Conservation (phyloP, 1,140 invertebrate species). For the Agrilus planipennis region DNA sequence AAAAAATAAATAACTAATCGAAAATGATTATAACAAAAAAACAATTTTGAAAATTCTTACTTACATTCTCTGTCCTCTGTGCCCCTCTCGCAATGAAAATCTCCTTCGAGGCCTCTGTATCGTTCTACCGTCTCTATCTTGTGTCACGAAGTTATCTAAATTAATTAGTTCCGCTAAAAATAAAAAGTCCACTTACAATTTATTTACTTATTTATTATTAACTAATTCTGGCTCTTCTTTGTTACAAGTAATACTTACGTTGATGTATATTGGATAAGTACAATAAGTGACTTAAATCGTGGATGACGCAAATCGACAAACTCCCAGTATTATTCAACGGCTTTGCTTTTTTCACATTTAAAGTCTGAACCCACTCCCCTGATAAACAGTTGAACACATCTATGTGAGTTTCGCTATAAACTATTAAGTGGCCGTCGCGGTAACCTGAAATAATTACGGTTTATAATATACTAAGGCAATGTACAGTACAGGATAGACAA, state of each 20-base stretch:
- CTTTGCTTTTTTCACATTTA: conserved; percentile 79
- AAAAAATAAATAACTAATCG: too few species aligned
- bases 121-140: conserved; percentile 48
- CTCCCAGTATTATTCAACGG: conserved; percentile 68
- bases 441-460: conserved; percentile 64
- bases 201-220: conserved; percentile 7
- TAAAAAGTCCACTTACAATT: conserved; percentile 11
- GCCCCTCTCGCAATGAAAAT: conserved; percentile 79
- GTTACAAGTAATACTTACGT: conserved; percentile 44
- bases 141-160: conserved; percentile 51
- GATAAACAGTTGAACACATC: conserved; percentile 89
- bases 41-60: conserved; percentile 23
- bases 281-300: conserved; percentile 77
- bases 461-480: conserved; percentile 10
- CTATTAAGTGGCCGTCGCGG: conserved; percentile 76
- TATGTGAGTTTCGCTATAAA: conserved; percentile 91
- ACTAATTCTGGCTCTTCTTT: background rate
- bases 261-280: conserved; percentile 75
- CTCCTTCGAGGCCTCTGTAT: conserved; percentile 59
- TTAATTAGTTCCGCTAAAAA: conserved; percentile 53
- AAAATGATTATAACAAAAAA: too few species aligned
- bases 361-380: conserved; percentile 94
- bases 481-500: too few species aligned
- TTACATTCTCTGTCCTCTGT: conserved; percentile 53
- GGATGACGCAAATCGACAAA: conserved; percentile 64